These are phyloP conservation scores for Operophtera brumata DNA, from an alignment of 2,888 invertebrate genomes.

Conservation along the genomic window DNA sequence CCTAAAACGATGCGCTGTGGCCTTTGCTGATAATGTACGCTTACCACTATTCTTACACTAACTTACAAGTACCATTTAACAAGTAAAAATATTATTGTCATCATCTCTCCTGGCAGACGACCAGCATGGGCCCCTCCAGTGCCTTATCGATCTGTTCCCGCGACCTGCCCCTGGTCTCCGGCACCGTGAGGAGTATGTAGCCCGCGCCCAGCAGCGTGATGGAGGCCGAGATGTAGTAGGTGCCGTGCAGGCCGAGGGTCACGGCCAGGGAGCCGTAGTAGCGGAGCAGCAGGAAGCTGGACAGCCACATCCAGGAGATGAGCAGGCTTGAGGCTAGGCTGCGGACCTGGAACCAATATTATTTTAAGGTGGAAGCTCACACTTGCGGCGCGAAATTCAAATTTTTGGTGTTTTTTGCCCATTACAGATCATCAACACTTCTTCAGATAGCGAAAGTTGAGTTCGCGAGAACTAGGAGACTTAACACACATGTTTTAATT, in stretches of 20 bases:
- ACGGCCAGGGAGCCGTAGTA: conserved; percentile 66
- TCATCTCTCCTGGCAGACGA: conserved; percentile 43
- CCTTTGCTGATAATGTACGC: too few species aligned
- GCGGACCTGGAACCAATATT: conserved; percentile 67
- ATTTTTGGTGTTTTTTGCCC: too few species aligned
- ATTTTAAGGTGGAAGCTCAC: too few species aligned
- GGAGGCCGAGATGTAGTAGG: conserved; percentile 67
- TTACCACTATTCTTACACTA: too few species aligned
- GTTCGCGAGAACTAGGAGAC: too few species aligned
- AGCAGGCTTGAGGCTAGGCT: conserved; percentile 70
- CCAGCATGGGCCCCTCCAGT: conserved; percentile 57
- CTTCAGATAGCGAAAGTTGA: too few species aligned
- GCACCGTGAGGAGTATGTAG: conserved; percentile 57
- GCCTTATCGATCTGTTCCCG: conserved; percentile 62
- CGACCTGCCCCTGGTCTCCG: conserved; percentile 67
- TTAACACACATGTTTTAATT: too few species aligned
- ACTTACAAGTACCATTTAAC: too few species aligned
- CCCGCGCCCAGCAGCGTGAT: conserved; percentile 64
- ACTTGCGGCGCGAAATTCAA: too few species aligned
- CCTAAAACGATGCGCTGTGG: too few species aligned
- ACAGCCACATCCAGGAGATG: conserved; percentile 74
- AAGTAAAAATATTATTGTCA: conserved; percentile 40
- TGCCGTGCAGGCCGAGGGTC: conserved; percentile 63
- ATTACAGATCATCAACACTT: too few species aligned
- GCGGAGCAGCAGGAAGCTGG: conserved; percentile 67